Conservation (phyloP, 1,140 invertebrate species). For the Notospermus geniculatus region DNA sequence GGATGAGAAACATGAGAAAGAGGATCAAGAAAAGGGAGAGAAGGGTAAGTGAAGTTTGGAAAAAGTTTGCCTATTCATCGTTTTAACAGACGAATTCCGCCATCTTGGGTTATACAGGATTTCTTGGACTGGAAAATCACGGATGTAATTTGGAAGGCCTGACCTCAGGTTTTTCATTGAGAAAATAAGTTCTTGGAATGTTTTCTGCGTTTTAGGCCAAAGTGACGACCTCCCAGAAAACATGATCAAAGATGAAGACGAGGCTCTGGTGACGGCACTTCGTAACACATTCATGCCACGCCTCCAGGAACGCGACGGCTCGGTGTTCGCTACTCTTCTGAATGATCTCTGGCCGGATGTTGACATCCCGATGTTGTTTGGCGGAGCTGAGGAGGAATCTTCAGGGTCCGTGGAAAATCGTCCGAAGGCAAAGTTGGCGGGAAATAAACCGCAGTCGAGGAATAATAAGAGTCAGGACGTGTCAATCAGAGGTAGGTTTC, state of each 20-base stretch:
- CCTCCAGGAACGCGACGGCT: slow-evolving; percentile 36
- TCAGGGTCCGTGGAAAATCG: slow-evolving; percentile 25
- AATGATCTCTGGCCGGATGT: slow-evolving; percentile 47
- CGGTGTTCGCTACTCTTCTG: slow-evolving; percentile 43
- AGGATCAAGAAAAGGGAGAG: slow-evolving; percentile 16
- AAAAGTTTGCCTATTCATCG: no score
- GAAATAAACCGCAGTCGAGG: background rate
- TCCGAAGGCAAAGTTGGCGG: slow-evolving; percentile 20
- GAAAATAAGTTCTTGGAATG: no score
- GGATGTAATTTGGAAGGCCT: no score
- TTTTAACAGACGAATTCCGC: no score
- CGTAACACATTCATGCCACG: slow-evolving; percentile 47
- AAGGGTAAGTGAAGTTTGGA: slow-evolving; percentile 13
- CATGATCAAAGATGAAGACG: slow-evolving; percentile 32
- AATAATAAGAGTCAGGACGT: slow-evolving; percentile 32
- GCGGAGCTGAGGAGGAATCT: slow-evolving; percentile 29
- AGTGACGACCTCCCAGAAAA: slow-evolving; percentile 2
- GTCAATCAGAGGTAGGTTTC: slow-evolving; percentile 39
- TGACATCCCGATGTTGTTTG: slow-evolving; percentile 42
- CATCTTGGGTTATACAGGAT: no score
- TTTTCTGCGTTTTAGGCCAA: background rate
- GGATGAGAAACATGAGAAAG: slow-evolving; percentile 21
- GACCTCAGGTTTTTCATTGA: no score
- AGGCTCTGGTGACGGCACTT: slow-evolving; percentile 43
- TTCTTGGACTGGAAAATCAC: no score